Percentiles rank a stretch among this genome's conserved stretches.
phyloP scores from a whole-genome alignment of 53 echinoderm and acorn worm species.

The Luidia sarsii region DNA sequence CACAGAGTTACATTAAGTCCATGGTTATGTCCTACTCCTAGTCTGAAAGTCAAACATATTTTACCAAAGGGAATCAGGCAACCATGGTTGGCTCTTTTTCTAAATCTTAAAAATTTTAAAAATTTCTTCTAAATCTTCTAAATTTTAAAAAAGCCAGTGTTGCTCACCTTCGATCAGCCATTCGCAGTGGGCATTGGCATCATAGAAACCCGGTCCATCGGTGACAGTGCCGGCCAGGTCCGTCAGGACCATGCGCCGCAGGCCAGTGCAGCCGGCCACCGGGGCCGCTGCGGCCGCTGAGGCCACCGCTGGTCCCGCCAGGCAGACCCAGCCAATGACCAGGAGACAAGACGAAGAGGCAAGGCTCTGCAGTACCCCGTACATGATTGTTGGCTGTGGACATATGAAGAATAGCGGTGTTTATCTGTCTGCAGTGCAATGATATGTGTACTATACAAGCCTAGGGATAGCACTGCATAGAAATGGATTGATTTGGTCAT shows the following conservation, averaged over 20 bases:
- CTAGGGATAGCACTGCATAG: neutral
- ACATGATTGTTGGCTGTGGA: slow-evolving; percentile 6
- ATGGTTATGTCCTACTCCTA: no score
- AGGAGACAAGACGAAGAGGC: slow-evolving; percentile 3
- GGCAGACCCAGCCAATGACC: neutral
- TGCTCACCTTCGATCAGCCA: slow-evolving; percentile 88
- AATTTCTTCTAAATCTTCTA: no score
- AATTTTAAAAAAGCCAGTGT: no score
- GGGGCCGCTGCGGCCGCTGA: no score
- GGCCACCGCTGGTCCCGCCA: neutral
- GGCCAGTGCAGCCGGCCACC: slow-evolving; percentile 18
- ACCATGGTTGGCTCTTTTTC: no score
- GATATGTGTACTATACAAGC: neutral
- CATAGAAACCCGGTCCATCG: slow-evolving; percentile 62
- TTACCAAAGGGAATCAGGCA: no score
- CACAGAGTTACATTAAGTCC: no score
- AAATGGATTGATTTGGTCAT: neutral
- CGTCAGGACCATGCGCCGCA: slow-evolving; percentile 38
- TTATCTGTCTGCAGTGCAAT: no score
- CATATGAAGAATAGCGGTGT: neutral
- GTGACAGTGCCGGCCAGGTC: slow-evolving; percentile 46
- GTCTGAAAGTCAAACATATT: no score
- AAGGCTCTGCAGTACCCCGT: neutral
- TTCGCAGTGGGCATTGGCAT: slow-evolving; percentile 70
- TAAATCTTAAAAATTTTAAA: no score